These are phyloP conservation scores for Leptinotarsa undecemlineata DNA, from an alignment of 1,140 invertebrate genomes.

Conservation along the genomic window DNA sequence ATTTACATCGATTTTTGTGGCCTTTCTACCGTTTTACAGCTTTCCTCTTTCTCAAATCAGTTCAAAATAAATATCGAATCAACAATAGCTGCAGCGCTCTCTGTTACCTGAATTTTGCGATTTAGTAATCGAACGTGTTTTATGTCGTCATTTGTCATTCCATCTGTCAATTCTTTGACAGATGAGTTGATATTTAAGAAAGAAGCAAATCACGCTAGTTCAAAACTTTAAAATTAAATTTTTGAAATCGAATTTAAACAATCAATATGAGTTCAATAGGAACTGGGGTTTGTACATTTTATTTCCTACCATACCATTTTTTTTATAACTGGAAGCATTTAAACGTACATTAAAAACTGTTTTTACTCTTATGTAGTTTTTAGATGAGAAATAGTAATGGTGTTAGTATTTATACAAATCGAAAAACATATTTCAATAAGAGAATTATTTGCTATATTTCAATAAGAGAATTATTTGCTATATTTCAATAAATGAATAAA, in stretches of 20 bases:
- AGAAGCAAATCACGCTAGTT: slow-evolving; percentile 35
- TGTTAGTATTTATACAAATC: too few species aligned
- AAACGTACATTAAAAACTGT: slow-evolving; percentile 29
- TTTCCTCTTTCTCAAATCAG: too few species aligned
- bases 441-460: too few species aligned
- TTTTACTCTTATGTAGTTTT: not conserved
- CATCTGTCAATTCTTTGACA: not conserved
- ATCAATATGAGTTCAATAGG: slow-evolving; percentile 91
- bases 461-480: not conserved
- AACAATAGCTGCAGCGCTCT: too few species aligned
- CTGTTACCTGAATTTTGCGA: too few species aligned
- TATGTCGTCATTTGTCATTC: not conserved
- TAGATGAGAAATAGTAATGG: too few species aligned
- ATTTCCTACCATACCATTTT: slow-evolving; percentile 11
- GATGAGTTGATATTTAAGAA: not conserved
- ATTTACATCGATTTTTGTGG: too few species aligned
- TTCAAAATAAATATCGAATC: too few species aligned
- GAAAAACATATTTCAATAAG: too few species aligned
- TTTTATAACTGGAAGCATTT: slow-evolving; percentile 16
- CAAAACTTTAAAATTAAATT: slow-evolving; percentile 21
- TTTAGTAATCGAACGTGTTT: not conserved
- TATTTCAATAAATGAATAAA: slow-evolving; percentile 17
- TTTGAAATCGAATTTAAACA: not conserved
- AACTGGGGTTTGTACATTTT: slow-evolving; percentile 77
- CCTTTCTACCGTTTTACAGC: too few species aligned